Evolutionary conservation across 1,140 invertebrate species (phyloP).

Genomic region (Lasioglossum albipes): DNA sequence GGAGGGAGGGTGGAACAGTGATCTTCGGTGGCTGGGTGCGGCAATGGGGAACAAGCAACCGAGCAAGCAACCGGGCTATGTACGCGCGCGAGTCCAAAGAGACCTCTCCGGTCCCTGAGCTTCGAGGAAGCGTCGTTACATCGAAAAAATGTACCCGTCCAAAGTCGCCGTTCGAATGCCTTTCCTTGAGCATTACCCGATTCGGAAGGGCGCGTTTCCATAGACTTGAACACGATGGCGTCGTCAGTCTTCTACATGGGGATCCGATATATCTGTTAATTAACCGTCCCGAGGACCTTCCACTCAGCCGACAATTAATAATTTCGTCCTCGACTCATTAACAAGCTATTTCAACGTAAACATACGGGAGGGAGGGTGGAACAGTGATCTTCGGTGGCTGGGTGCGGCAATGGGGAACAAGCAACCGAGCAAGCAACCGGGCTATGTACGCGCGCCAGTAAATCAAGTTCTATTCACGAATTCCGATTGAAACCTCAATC

Average conservation of each 20-base stretch:
- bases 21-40: conserved; percentile 19
- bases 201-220: too few relatives aligned
- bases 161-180: too few relatives aligned
- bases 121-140: too few relatives aligned
- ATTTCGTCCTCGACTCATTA: conserved; percentile 28
- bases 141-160: too few relatives aligned
- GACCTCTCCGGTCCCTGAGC: too few relatives aligned
- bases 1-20: neutral
- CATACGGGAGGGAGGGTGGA: neutral
- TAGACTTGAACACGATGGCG: too few relatives aligned
- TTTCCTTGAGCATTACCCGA: too few relatives aligned
- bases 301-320: conserved; percentile 12
- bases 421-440: neutral
- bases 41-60: neutral
- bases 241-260: too few relatives aligned
- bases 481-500: conserved; percentile 71
- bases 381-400: conserved; percentile 19
- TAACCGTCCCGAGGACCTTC: neutral
- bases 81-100: conserved; percentile 7
- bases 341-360: conserved; percentile 1
- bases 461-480: conserved; percentile 75
- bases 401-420: neutral
- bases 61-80: neutral
- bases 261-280: neutral
- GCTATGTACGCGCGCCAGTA: conserved; percentile 21